A percentile compares a stretch with the other conserved stretches of the same genome.
These are phyloP conservation scores for Heliconius eleuchia DNA, from an alignment of 1,140 invertebrate species.

Conservation along the genomic window DNA sequence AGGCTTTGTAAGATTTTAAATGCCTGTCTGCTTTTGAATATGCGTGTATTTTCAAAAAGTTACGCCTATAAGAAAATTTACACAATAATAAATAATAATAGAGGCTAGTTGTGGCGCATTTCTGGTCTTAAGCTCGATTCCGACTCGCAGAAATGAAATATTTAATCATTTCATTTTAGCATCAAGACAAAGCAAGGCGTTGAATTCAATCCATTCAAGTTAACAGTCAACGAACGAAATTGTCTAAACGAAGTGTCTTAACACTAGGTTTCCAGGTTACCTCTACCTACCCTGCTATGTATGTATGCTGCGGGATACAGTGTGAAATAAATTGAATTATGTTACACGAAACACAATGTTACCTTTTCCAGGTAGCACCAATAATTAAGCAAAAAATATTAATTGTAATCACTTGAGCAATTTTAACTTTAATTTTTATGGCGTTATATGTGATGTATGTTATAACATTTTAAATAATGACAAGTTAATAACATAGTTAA, in stretches of 20 bases:
- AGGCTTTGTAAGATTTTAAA: not conserved
- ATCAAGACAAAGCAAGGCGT: no score
- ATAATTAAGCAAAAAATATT: not conserved
- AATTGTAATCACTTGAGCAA: not conserved
- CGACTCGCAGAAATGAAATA: no score
- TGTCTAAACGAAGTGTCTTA: no score
- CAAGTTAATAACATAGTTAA: constrained; percentile 7
- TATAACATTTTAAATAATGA: not conserved
- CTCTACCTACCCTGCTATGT: no score
- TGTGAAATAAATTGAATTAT: not conserved
- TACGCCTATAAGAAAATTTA: not conserved
- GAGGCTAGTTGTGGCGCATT: no score
- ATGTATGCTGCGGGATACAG: no score
- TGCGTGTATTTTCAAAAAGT: not conserved
- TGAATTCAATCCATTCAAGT: no score
- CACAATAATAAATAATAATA: no score
- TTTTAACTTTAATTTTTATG: not conserved
- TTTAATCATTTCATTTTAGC: no score
- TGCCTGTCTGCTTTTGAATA: not conserved
- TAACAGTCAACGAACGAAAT: no score
- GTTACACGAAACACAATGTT: not conserved
- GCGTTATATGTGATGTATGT: not conserved
- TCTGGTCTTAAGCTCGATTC: no score
- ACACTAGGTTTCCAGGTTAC: no score
- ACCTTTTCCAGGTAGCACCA: not conserved